These are phyloP conservation scores for Drosophila tristis DNA, from an alignment of 1,140 invertebrate genomes.

Conservation along the genomic window DNA sequence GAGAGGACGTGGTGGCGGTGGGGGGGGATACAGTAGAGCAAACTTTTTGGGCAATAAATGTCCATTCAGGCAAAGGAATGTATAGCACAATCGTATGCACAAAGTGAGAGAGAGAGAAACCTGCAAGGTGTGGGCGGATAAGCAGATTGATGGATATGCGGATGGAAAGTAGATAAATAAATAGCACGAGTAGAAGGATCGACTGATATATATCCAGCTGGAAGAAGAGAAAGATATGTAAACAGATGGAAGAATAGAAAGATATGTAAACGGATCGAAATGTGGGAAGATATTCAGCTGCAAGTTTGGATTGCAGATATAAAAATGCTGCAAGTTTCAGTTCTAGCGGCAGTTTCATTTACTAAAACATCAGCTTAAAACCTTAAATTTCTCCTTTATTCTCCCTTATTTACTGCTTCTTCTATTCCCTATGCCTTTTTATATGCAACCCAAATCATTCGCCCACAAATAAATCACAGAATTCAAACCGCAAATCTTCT, in stretches of 20 bases:
- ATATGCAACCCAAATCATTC: not conserved
- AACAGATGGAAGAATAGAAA: conserved; percentile 30
- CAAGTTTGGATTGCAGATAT: not conserved
- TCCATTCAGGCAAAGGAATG: conserved; percentile 56
- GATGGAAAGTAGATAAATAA: conserved; percentile 6
- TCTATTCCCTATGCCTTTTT: not conserved
- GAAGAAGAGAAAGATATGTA: conserved; percentile 24
- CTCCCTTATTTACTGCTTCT: no score
- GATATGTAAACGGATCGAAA: conserved; percentile 27
- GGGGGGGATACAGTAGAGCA: conserved; percentile 37
- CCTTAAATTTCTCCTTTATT: no score
- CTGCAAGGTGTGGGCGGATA: conserved; percentile 17
- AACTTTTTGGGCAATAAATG: conserved; percentile 79
- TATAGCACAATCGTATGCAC: not conserved
- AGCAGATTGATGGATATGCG: conserved; percentile 41
- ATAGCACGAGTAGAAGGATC: conserved; percentile 6
- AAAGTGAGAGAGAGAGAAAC: conserved; percentile 26
- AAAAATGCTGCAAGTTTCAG: not conserved
- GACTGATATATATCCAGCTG: conserved; percentile 20
- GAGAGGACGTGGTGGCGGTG: conserved; percentile 6
- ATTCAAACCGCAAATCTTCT: conserved; percentile 17
- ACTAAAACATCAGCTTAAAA: no score
- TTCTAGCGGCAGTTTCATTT: no score
- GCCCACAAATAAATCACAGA: conserved; percentile 2
- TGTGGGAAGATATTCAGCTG: not conserved